Evolutionary conservation across 2,888 invertebrate species (phyloP).

Genomic region (Troilus luridus): DNA sequence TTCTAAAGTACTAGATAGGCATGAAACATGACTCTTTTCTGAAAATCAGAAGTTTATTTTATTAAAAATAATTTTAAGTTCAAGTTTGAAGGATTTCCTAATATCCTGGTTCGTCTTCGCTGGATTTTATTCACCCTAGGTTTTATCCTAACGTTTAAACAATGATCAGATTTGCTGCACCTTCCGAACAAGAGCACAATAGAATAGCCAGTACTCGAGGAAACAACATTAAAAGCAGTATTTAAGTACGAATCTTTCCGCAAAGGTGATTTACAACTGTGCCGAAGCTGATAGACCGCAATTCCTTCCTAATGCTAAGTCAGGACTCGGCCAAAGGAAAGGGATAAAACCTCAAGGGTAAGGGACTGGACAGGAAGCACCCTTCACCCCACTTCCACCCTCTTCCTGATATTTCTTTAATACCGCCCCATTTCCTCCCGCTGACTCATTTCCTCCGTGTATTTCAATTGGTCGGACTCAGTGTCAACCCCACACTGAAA

Average conservation of each 20-base stretch:
- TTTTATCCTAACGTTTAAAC: no score
- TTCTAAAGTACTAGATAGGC: no score
- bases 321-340: conserved; percentile 23
- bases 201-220: background rate
- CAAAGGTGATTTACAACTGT: background rate
- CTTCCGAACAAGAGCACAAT: no score
- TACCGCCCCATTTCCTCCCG: conserved; percentile 55
- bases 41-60: no score
- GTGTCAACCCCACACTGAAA: background rate
- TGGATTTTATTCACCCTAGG: no score
- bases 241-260: background rate
- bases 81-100: no score
- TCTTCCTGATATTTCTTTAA: conserved; percentile 58
- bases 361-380: conserved; percentile 46
- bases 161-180: no score
- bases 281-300: background rate
- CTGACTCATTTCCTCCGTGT: conserved; percentile 48
- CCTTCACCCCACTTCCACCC: conserved; percentile 55
- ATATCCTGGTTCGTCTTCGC: no score
- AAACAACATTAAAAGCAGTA: background rate
- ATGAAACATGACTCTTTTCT: no score
- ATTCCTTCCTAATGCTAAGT: conserved; percentile 21
- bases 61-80: no score
- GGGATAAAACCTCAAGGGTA: conserved; percentile 11
- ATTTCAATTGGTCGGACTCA: conserved; percentile 36